Conservation (phyloP, 2,797 vertebrate genomes). For the Peromyscus attwateri region DNA sequence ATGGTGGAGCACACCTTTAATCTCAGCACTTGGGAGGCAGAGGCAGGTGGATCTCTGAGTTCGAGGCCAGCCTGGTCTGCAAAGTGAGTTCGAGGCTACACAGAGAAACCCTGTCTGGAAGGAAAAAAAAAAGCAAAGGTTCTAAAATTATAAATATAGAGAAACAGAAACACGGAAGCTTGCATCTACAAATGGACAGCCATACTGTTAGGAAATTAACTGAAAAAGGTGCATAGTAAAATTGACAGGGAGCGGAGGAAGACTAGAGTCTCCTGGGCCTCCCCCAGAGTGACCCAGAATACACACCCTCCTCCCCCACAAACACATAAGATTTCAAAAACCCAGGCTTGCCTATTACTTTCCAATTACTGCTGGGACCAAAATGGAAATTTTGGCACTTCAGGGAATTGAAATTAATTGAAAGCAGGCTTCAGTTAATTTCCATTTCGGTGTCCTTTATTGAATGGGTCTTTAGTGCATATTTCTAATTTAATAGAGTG, state of each 20-base stretch:
- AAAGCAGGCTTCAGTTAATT: constrained; percentile 86
- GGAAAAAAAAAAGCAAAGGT: background rate
- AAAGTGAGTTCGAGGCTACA: too few relatives aligned
- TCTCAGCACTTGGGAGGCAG: too few relatives aligned
- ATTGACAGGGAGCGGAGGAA: constrained; percentile 41
- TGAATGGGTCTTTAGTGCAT: constrained; percentile 79
- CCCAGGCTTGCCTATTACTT: constrained; percentile 76
- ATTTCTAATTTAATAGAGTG: constrained; percentile 86
- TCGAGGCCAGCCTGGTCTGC: too few relatives aligned
- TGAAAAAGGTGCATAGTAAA: constrained; percentile 41
- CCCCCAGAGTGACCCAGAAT: constrained; percentile 76
- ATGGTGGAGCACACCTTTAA: too few relatives aligned
- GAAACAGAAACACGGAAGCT: background rate
- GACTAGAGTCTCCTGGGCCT: background rate
- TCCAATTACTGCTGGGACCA: constrained; percentile 81
- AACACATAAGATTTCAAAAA: constrained; percentile 62
- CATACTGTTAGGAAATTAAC: constrained; percentile 50
- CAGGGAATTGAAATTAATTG: constrained; percentile 86
- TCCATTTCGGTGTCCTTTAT: constrained; percentile 81
- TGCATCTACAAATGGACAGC: background rate
- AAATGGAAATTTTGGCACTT: constrained; percentile 82
- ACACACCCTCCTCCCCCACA: background rate
- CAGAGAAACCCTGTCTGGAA: too few relatives aligned
- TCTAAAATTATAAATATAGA: constrained; percentile 39
- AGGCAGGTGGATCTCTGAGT: too few relatives aligned